Evolutionary conservation across 2,888 invertebrate species (phyloP).

Genomic region (Drosophila pullipes): DNA sequence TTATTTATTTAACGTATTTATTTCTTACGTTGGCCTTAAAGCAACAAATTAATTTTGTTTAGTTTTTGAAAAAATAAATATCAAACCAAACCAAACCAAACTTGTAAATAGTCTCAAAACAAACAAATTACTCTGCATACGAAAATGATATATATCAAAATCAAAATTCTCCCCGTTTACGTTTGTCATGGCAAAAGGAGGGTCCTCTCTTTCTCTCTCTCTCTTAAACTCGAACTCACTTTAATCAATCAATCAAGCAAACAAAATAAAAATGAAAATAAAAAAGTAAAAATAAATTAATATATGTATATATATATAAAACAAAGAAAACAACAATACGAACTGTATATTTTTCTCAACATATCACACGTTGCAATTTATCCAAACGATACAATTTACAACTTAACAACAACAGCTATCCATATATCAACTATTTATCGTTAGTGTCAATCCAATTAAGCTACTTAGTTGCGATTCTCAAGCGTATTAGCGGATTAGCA

Average conservation of each 20-base stretch:
- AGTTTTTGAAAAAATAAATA: conserved; percentile 37
- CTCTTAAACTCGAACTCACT: conserved; percentile 56
- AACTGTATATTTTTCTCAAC: conserved; percentile 70
- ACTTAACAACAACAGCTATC: conserved; percentile 52
- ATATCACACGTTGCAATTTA: conserved; percentile 72
- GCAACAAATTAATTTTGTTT: conserved; percentile 48
- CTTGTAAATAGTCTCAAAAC: conserved; percentile 82
- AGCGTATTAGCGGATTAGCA: conserved; percentile 85
- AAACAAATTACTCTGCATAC: conserved; percentile 76
- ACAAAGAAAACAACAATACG: conserved; percentile 45
- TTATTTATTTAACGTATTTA: conserved; percentile 19
- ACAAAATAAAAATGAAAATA: conserved; percentile 24
- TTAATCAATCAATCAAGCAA: conserved; percentile 27
- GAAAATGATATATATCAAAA: conserved; percentile 58
- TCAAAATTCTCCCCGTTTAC: conserved; percentile 66
- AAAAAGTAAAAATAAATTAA: conserved; percentile 9
- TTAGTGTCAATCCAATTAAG: conserved; percentile 79
- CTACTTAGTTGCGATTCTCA: conserved; percentile 76
- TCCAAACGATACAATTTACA: conserved; percentile 60
- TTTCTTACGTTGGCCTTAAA: conserved; percentile 42
- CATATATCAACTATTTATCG: conserved; percentile 62
- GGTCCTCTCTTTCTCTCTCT: conserved; percentile 81
- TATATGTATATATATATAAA: conserved; percentile 59
- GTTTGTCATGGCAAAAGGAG: conserved; percentile 77
- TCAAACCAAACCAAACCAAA: conserved; percentile 61